phyloP scores from a whole-genome alignment of 64 coral and sea anemone genomes.

The Catalaphyllia jardinei region DNA sequence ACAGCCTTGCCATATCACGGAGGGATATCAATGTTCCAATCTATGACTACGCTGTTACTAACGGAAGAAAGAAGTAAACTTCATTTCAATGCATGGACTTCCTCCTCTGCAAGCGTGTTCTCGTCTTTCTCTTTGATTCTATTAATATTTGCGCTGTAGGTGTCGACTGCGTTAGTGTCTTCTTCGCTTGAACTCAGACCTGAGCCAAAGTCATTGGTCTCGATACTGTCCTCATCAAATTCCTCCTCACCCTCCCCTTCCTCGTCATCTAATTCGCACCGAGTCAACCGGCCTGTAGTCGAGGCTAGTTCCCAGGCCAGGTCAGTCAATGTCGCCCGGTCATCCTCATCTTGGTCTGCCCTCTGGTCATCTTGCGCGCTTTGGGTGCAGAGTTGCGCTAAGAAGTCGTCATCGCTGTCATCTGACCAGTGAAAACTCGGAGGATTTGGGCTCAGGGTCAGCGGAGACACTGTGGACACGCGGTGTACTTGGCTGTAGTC shows the following conservation, averaged over 20 bases:
- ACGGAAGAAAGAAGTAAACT: neutral
- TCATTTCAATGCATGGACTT: constrained; percentile 25
- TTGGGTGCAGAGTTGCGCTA: constrained; percentile 10
- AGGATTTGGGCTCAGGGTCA: constrained; percentile 76
- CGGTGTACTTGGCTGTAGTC: constrained; percentile 73
- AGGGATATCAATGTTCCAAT: neutral
- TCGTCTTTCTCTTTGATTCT: neutral
- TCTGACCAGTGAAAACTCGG: constrained; percentile 85
- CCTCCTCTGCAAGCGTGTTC: neutral
- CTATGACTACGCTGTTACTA: neutral
- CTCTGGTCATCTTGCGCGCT: neutral
- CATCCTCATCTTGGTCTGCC: constrained; percentile 82
- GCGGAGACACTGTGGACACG: constrained; percentile 78
- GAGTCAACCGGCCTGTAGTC: constrained; percentile 78
- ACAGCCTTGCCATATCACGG: neutral
- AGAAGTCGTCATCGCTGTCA: constrained; percentile 74
- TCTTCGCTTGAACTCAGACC: constrained; percentile 58
- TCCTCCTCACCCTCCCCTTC: constrained; percentile 1
- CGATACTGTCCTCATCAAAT: constrained; percentile 82
- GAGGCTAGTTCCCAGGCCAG: constrained; percentile 96
- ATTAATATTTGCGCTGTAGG: neutral
- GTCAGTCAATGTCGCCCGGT: constrained; percentile 82
- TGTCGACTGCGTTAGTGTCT: neutral
- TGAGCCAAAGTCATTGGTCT: constrained; percentile 42
- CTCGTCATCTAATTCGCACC: constrained; percentile 44